Conservation (phyloP, 2,797 vertebrate genomes). For the Lycodopsis pacificus region DNA sequence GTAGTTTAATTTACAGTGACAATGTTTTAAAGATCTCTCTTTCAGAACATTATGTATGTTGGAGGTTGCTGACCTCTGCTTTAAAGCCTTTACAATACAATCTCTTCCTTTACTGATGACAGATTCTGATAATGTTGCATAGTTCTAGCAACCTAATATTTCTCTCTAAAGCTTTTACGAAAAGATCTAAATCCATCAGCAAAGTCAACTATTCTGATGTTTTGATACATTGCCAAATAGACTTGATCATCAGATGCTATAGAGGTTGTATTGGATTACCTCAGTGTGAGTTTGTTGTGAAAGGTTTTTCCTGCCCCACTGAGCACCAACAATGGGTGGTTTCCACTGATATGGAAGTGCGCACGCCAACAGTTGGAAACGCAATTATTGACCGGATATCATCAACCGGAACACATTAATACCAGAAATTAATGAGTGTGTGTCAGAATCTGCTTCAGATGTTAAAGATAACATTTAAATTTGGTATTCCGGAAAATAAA, state of each 20-base stretch:
- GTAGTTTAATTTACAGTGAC: neutral
- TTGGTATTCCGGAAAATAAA: neutral
- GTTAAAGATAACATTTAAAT: neutral
- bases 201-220: slow-evolving; percentile 18
- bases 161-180: slow-evolving; percentile 20
- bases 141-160: neutral
- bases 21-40: neutral
- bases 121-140: slow-evolving; percentile 1
- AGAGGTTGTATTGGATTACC: slow-evolving; percentile 56
- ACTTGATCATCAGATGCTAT: slow-evolving; percentile 46
- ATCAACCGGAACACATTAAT: slow-evolving; percentile 76
- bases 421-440: slow-evolving; percentile 41
- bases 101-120: neutral
- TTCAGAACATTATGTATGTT: neutral
- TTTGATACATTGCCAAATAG: slow-evolving; percentile 46
- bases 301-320: slow-evolving; percentile 84
- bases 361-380: slow-evolving; percentile 81
- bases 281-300: slow-evolving; percentile 75
- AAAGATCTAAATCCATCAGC: slow-evolving; percentile 13
- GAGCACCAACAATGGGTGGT: slow-evolving; percentile 83
- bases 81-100: neutral
- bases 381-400: slow-evolving; percentile 75
- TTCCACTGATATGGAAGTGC: slow-evolving; percentile 83
- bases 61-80: neutral
- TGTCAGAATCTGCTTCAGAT: slow-evolving; percentile 23